Conservation (phyloP, 2,888 invertebrate genomes). For the Alloscopus bannaensis region DNA sequence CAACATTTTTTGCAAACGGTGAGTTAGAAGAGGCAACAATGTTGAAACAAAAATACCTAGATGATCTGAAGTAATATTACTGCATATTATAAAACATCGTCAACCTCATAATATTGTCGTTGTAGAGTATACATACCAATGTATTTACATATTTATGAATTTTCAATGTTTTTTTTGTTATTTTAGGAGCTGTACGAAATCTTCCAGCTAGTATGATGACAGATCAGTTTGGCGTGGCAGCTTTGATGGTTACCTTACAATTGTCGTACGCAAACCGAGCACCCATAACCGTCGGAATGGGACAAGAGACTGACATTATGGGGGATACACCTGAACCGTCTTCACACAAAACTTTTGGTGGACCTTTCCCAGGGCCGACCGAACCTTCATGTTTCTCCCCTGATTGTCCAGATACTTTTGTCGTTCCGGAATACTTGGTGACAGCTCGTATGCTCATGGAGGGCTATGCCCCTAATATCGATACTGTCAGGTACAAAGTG, state of each 20-base stretch:
- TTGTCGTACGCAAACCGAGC: background rate
- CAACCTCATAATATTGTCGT: too few relatives aligned
- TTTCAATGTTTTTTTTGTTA: background rate
- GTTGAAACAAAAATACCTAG: too few relatives aligned
- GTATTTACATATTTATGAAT: too few relatives aligned
- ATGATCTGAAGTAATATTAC: too few relatives aligned
- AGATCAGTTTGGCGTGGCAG: constrained; percentile 38
- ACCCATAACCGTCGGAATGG: background rate
- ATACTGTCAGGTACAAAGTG: background rate
- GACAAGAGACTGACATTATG: background rate
- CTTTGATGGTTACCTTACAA: background rate
- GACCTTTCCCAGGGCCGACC: background rate
- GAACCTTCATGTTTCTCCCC: too few relatives aligned
- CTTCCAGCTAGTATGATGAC: constrained; percentile 29
- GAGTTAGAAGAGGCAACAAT: background rate
- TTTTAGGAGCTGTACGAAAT: constrained; percentile 17
- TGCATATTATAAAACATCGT: too few relatives aligned
- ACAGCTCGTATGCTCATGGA: background rate
- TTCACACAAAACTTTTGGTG: background rate
- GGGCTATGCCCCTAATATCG: background rate
- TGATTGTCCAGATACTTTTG: background rate
- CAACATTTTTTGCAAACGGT: constrained; percentile 6
- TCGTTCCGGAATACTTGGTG: background rate
- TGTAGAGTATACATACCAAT: too few relatives aligned
- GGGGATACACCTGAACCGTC: background rate